phyloP scores from a whole-genome alignment of 2,113 vertebrate species.

The Salvator merianae region DNA sequence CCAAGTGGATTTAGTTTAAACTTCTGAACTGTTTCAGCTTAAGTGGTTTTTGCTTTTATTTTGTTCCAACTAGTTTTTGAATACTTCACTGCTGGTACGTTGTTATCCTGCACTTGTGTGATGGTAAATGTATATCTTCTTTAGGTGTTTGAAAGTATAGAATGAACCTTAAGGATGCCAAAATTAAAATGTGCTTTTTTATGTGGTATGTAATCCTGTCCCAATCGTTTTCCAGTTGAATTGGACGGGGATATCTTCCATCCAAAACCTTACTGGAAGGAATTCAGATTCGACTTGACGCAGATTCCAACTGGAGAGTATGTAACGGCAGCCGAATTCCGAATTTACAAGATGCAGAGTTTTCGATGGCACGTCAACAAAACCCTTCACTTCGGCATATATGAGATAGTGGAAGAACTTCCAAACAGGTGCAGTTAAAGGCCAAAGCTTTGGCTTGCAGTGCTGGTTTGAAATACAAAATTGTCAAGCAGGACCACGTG shows the following conservation, averaged over 20 bases:
- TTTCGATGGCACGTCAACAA: conserved; percentile 74
- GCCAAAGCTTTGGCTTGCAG: neutral
- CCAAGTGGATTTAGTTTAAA: neutral
- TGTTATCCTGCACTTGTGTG: too few species aligned
- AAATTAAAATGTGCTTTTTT: neutral
- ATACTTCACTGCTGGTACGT: neutral
- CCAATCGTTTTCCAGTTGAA: conserved; percentile 81
- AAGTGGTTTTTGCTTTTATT: too few species aligned
- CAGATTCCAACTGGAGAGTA: conserved; percentile 89
- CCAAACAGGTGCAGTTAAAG: conserved; percentile 79
- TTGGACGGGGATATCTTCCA: conserved; percentile 84
- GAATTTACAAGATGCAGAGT: conserved; percentile 90
- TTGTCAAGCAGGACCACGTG: neutral
- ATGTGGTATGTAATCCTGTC: neutral
- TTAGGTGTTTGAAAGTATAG: neutral
- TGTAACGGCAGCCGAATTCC: conserved; percentile 90
- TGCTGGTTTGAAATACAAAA: neutral
- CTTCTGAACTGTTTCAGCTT: too few species aligned
- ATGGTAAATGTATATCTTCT: too few species aligned
- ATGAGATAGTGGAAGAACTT: conserved; percentile 84
- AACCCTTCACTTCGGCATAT: conserved; percentile 89
- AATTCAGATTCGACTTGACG: conserved; percentile 92
- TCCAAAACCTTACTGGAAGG: conserved; percentile 92
- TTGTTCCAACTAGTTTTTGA: neutral
- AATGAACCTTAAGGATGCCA: neutral